Evolutionary conservation across 2,888 invertebrate species (phyloP).

Genomic region (Cephus runcator): DNA sequence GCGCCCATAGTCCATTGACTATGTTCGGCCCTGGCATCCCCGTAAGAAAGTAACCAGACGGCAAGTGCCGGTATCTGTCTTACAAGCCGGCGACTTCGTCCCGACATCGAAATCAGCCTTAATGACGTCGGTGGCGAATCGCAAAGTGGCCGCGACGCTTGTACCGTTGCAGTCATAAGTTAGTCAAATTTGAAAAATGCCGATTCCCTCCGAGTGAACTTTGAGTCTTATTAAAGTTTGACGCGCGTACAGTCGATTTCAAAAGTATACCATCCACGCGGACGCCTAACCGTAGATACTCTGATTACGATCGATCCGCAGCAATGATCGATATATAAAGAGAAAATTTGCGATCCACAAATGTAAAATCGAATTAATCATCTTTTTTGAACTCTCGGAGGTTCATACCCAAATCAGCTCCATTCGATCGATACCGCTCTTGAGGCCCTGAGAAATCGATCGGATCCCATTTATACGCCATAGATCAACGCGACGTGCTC

Average conservation of each 20-base stretch:
- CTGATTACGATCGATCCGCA: neutral
- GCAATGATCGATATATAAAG: neutral
- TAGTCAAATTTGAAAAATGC: neutral
- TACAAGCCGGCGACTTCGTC: neutral
- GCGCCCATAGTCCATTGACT: neutral
- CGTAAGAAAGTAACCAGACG: neutral
- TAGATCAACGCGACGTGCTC: neutral
- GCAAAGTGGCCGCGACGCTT: slow-evolving; percentile 8
- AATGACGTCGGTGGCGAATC: slow-evolving; percentile 17
- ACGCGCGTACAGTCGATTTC: neutral
- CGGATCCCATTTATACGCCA: neutral
- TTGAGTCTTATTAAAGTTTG: neutral
- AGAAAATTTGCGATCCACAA: neutral
- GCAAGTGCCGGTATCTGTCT: neutral
- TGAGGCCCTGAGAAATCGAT: neutral
- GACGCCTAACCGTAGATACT: neutral
- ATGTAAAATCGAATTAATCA: neutral
- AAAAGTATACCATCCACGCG: neutral
- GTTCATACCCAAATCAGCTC: neutral
- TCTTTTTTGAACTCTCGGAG: neutral
- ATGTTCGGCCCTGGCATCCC: neutral
- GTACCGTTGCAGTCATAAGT: neutral
- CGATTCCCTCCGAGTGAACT: neutral
- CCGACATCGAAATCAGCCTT: slow-evolving; percentile 11
- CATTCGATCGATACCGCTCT: neutral